Evolutionary conservation across 2,888 invertebrate genomes (phyloP).

Genomic region (Syrphus vitripennis): DNA sequence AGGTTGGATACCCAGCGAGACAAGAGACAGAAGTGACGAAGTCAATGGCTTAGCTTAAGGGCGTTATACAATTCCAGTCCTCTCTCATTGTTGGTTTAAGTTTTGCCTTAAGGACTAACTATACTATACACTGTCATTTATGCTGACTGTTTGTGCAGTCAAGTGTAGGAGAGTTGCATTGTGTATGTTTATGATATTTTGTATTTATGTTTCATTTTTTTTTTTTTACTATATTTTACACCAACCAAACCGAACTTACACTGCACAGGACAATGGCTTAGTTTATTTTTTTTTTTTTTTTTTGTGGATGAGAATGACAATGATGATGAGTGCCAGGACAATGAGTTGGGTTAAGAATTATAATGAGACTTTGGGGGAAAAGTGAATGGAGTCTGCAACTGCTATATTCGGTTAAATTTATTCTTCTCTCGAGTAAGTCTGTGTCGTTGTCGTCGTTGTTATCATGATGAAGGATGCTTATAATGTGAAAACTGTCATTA

Average conservation of each 20-base stretch:
- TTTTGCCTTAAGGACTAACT: slow-evolving; percentile 32
- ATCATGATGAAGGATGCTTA: slow-evolving; percentile 8
- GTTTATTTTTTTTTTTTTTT: neutral
- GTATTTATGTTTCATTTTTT: slow-evolving; percentile 49
- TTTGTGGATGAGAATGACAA: slow-evolving; percentile 9
- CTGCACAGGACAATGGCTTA: slow-evolving; percentile 59
- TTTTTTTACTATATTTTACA: slow-evolving; percentile 4
- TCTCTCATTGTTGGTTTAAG: slow-evolving; percentile 26
- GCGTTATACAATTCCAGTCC: neutral
- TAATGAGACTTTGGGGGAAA: slow-evolving; percentile 32
- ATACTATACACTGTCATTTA: slow-evolving; percentile 36
- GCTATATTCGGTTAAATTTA: slow-evolving; percentile 50
- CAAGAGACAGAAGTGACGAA: slow-evolving; percentile 40
- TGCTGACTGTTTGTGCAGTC: slow-evolving; percentile 60
- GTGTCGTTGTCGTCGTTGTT: no score
- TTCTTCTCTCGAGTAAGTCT: slow-evolving; percentile 24
- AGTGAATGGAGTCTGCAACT: slow-evolving; percentile 47
- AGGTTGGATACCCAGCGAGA: slow-evolving; percentile 35
- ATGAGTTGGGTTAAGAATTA: slow-evolving; percentile 28
- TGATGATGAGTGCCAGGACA: slow-evolving; percentile 28
- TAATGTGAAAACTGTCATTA: slow-evolving; percentile 19
- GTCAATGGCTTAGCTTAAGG: slow-evolving; percentile 59
- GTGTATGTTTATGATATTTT: slow-evolving; percentile 14
- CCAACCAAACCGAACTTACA: neutral
- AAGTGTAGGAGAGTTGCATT: slow-evolving; percentile 40